Percentiles rank a stretch among this genome's conserved stretches.
Evolutionary conservation across 2,888 invertebrate genomes (phyloP).

Genomic region (Macrosiphum euphorbiae): DNA sequence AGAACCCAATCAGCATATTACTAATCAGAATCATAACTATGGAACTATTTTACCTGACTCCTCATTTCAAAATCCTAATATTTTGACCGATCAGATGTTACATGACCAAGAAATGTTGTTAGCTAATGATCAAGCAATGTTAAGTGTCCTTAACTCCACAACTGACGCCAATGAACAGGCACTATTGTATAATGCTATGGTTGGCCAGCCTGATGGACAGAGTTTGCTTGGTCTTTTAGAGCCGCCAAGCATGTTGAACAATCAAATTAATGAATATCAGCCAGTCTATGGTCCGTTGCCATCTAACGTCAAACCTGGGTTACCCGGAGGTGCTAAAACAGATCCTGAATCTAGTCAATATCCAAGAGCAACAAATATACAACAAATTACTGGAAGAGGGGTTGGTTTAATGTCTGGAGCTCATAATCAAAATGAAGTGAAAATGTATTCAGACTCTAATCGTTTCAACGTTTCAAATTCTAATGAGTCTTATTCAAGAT

Average conservation of each 20-base stretch:
- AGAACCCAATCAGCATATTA: constrained; percentile 45
- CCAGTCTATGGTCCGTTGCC: constrained; percentile 58
- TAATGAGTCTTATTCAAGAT: constrained; percentile 53
- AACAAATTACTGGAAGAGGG: constrained; percentile 56
- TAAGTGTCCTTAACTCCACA: constrained; percentile 58
- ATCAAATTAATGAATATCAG: constrained; percentile 60
- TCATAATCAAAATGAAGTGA: constrained; percentile 46
- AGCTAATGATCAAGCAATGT: constrained; percentile 62
- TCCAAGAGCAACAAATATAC: constrained; percentile 31
- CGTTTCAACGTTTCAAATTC: constrained; percentile 46
- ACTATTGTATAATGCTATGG: constrained; percentile 61
- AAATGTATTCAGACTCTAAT: constrained; percentile 53
- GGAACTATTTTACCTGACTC: constrained; percentile 46
- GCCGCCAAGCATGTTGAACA: constrained; percentile 50
- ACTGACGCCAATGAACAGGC: constrained; percentile 61
- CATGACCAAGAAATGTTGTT: constrained; percentile 62
- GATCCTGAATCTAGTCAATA: constrained; percentile 58
- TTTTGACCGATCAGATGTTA: constrained; percentile 59
- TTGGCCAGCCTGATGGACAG: constrained; percentile 60
- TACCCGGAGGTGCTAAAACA: constrained; percentile 65
- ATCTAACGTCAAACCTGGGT: constrained; percentile 62
- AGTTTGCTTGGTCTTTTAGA: constrained; percentile 59
- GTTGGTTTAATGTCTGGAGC: constrained; percentile 24
- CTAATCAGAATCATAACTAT: constrained; percentile 56
- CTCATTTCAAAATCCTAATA: constrained; percentile 58